phyloP scores from a whole-genome alignment of 1,140 invertebrate genomes.

The Colletes gigas region DNA sequence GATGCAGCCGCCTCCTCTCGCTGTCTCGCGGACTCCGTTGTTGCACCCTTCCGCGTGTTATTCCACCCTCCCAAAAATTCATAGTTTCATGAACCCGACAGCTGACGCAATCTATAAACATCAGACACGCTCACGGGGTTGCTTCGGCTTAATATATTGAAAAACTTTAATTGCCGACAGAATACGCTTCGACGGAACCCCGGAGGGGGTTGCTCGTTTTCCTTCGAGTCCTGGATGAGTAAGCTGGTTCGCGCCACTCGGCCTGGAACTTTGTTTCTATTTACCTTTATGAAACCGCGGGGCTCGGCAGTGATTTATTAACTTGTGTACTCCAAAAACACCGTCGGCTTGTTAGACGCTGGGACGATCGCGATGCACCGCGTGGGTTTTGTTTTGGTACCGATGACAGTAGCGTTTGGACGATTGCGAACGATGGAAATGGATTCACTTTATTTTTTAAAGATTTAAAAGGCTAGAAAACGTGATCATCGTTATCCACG shows the following conservation, averaged over 20 bases:
- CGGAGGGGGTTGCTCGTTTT: background rate
- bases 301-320: constrained; percentile 18
- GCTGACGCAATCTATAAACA: constrained; percentile 55
- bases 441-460: too few relatives aligned
- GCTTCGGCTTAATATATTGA: constrained; percentile 48
- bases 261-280: constrained; percentile 7
- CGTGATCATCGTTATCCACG: too few relatives aligned
- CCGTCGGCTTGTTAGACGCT: background rate
- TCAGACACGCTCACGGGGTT: constrained; percentile 23
- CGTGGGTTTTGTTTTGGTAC: too few relatives aligned
- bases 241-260: background rate
- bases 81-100: constrained; percentile 37
- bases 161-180: constrained; percentile 54
- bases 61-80: constrained; percentile 54
- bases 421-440: too few relatives aligned
- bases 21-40: background rate
- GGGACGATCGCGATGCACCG: too few relatives aligned
- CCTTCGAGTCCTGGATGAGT: background rate
- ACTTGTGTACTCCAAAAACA: background rate
- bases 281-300: constrained; percentile 10
- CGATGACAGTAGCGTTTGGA: too few relatives aligned
- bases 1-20: background rate
- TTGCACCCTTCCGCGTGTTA: constrained; percentile 5
- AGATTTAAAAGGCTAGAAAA: too few relatives aligned
- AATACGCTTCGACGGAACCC: constrained; percentile 26